Conservation (phyloP, 1,140 invertebrate genomes). For the Drosophila pruinosa region DNA sequence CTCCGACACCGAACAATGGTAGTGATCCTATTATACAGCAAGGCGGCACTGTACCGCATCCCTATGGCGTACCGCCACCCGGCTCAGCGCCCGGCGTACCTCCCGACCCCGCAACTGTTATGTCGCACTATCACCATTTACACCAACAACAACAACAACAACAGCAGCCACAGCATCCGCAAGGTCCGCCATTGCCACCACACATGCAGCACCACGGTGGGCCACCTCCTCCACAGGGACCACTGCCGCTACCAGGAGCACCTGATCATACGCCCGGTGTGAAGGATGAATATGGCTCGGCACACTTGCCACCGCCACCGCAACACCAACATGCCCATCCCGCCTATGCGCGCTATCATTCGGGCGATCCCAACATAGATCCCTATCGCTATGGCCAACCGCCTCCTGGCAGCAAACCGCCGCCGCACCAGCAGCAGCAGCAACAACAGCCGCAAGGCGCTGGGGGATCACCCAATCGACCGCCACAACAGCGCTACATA, state of each 20-base stretch:
- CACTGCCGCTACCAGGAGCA: slow-evolving; percentile 45
- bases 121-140: slow-evolving; percentile 70
- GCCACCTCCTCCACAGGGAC: slow-evolving; percentile 56
- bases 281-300: slow-evolving; percentile 71
- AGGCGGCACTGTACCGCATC: slow-evolving; percentile 56
- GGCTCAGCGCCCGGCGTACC: slow-evolving; percentile 53
- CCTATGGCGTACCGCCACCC: slow-evolving; percentile 67
- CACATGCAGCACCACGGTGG: slow-evolving; percentile 68
- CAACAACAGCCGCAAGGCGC: slow-evolving; percentile 57
- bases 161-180: slow-evolving; percentile 55
- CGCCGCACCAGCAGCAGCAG: slow-evolving; percentile 57
- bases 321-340: slow-evolving; percentile 69
- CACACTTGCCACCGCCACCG: slow-evolving; percentile 71
- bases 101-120: slow-evolving; percentile 65
- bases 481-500: slow-evolving; percentile 80
- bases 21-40: slow-evolving; percentile 63
- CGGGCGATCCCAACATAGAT: slow-evolving; percentile 77
- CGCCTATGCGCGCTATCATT: slow-evolving; percentile 74
- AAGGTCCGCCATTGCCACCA: slow-evolving; percentile 52
- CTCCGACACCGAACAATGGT: slow-evolving; percentile 74
- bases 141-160: slow-evolving; percentile 69
- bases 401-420: slow-evolving; percentile 57
- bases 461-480: slow-evolving; percentile 74
- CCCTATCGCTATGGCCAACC: slow-evolving; percentile 78
- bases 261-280: slow-evolving; percentile 65